Base-by-base conservation (phyloP, 2,113 vertebrate species). In the Laticauda colubrina region DNA sequence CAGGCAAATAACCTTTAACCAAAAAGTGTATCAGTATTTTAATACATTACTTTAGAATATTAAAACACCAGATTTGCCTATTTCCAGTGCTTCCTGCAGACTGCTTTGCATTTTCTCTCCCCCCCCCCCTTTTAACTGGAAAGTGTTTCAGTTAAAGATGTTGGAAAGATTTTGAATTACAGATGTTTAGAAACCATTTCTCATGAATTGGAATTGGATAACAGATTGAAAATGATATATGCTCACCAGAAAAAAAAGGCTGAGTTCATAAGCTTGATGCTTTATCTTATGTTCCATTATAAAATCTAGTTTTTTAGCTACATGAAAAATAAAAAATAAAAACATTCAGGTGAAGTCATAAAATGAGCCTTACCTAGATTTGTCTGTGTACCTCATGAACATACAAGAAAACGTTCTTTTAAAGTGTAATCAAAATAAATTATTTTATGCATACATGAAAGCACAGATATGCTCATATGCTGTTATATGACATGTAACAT, bases 1-100 rank as follows among this genome's bases (percentile, higher is more conserved):
- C 95, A 96, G 34, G 89, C 93, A 94, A 96, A 94, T 90, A 93
- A 64, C 94, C 96, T 95, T 94, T 95, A 96, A 85, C 92, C 89
- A 94, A 94, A 94, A 94, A 89, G 48, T 91, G 95, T 94, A 95
- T 56, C 95, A 94, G 54, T 75, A 95, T 94, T 96, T 95, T 96
- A 92, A 96, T 94, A 95, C 51, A 91, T 93, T 95, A 92, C 94
- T 64, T 64, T 75, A 91, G 94, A 11, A 96, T 94, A 94, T 90
- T 94, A 94, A 89, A 96, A 91, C 26, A 75, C 5, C 93, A n/a
- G 94, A 95, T 43, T 93, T 92, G 94, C 94, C 95, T 21, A 54
- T n/a, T 90, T 94, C 69, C 61, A 91, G 24, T 55, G 91, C 91
- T 94, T 48, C 39, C 93, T 90, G 20, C 54, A 85, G 51, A 48